Percentiles rank a stretch among this genome's conserved stretches.
Conservation (phyloP, 2,888 invertebrate species). For the Aricia artaxerxes region DNA sequence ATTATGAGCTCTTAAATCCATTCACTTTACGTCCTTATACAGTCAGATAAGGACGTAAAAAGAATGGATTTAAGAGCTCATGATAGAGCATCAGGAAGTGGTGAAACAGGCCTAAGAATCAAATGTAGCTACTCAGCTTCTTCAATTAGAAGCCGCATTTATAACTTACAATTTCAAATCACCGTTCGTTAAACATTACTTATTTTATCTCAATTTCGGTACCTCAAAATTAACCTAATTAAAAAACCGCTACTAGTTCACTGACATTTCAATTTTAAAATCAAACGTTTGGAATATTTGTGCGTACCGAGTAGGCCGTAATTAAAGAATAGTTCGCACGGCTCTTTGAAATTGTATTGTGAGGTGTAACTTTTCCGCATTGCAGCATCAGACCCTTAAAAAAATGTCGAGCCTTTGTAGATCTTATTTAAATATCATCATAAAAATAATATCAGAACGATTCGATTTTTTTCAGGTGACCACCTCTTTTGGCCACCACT, state of each 20-base stretch:
- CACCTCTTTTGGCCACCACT: neutral
- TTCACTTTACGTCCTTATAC: no score
- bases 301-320: neutral
- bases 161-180: neutral
- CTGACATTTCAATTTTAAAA: constrained; percentile 25
- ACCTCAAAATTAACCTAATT: constrained; percentile 19
- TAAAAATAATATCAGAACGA: no score
- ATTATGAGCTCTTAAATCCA: no score
- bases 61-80: no score
- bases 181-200: neutral
- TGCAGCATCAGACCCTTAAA: constrained; percentile 2
- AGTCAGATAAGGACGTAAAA: no score
- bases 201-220: neutral
- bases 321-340: constrained; percentile 23
- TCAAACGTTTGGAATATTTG: constrained; percentile 10
- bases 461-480: no score
- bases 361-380: neutral
- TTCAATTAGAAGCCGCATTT: neutral
- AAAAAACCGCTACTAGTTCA: constrained; percentile 15
- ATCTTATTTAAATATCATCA: no score
- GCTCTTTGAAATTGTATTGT: constrained; percentile 18
- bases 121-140: neutral
- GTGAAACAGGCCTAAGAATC: neutral
- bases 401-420: neutral
- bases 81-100: no score